These are phyloP conservation scores for Chydorus sphaericus DNA, from an alignment of 2,888 invertebrate species.

Conservation along the genomic window DNA sequence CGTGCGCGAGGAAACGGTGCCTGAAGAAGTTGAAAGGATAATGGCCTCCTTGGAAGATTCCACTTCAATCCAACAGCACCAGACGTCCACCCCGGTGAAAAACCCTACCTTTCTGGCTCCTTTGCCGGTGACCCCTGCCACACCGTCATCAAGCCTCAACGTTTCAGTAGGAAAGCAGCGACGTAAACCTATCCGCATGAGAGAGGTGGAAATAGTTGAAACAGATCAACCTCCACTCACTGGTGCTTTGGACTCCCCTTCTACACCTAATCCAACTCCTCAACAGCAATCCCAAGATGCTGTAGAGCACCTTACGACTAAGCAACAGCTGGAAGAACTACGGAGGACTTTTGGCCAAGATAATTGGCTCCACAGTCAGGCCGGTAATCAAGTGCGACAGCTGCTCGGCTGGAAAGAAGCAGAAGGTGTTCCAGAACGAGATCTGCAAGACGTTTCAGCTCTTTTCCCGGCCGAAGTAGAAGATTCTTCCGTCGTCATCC, in stretches of 20 bases:
- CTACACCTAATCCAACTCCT: background rate
- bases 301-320: constrained; percentile 2
- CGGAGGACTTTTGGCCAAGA: constrained; percentile 6
- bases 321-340: constrained; percentile 11
- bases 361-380: constrained; percentile 12
- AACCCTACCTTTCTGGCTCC: no score
- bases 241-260: background rate
- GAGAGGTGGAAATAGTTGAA: background rate
- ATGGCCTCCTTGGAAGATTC: background rate
- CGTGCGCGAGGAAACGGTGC: no score
- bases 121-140: background rate
- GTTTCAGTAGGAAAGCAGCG: background rate
- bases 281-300: background rate
- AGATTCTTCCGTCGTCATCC: no score
- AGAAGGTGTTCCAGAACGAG: background rate
- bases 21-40: background rate
- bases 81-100: background rate
- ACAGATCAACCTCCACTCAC: background rate
- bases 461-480: background rate
- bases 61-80: background rate
- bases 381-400: constrained; percentile 1
- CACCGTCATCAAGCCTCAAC: background rate
- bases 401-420: constrained; percentile 11
- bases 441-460: background rate
- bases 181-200: background rate